Conservation (phyloP, 2,888 invertebrate genomes). For the Eudemis profundana region DNA sequence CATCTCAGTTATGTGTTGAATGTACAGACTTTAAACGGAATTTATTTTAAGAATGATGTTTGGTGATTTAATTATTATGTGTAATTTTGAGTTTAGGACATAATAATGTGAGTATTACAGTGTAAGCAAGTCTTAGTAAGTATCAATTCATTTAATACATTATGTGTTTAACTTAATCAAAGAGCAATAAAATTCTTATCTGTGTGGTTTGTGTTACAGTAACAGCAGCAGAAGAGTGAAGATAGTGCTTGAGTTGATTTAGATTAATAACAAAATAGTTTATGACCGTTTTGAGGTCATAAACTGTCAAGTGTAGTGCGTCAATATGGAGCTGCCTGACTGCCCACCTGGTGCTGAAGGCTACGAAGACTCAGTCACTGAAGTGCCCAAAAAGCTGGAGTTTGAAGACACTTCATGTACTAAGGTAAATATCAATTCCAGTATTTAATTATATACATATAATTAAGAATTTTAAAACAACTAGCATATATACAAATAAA, state of each 20-base stretch:
- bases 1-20: constrained; percentile 2
- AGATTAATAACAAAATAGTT: constrained; percentile 64
- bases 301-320: constrained; percentile 79
- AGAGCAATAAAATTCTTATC: constrained; percentile 12
- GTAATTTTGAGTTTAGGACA: constrained; percentile 27
- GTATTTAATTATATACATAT: constrained; percentile 27
- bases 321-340: constrained; percentile 80
- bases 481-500: background rate
- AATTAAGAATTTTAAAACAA: background rate
- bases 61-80: constrained; percentile 23
- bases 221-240: constrained; percentile 53
- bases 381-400: constrained; percentile 70
- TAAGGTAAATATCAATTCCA: constrained; percentile 75
- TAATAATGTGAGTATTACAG: constrained; percentile 39
- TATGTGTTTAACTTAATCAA: constrained; percentile 13
- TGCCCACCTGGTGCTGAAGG: constrained; percentile 82
- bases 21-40: constrained; percentile 16
- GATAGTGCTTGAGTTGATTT: constrained; percentile 51
- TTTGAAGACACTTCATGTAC: constrained; percentile 61
- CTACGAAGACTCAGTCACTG: constrained; percentile 75
- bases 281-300: constrained; percentile 74
- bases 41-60: constrained; percentile 23
- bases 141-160: constrained; percentile 65
- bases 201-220: constrained; percentile 64
- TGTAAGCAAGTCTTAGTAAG: constrained; percentile 61